Percentiles rank a stretch among this genome's conserved stretches.
phyloP scores from a whole-genome alignment of 1,140 invertebrate species.

The Philopotamus ludificatus region DNA sequence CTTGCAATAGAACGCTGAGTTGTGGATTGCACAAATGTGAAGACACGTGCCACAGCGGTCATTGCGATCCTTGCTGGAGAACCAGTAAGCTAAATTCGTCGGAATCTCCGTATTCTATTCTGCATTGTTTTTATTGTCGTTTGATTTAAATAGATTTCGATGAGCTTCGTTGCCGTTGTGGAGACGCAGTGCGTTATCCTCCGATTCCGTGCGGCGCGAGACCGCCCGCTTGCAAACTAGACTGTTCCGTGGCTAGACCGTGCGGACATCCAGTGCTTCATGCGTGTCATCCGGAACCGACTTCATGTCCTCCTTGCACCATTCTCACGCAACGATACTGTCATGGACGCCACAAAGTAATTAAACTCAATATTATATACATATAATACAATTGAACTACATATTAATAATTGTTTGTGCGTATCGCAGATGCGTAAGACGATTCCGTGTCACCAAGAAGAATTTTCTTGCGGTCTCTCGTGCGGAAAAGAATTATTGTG shows the following conservation, averaged over 20 bases:
- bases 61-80: slow-evolving; percentile 79
- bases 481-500: slow-evolving; percentile 79
- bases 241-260: slow-evolving; percentile 73
- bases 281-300: slow-evolving; percentile 54
- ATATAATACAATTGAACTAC: too few relatives aligned
- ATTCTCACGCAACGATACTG: slow-evolving; percentile 85
- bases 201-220: slow-evolving; percentile 89
- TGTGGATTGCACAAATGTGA: slow-evolving; percentile 89
- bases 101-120: background rate
- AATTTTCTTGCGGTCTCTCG: slow-evolving; percentile 85
- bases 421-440: slow-evolving; percentile 67
- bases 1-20: slow-evolving; percentile 76
- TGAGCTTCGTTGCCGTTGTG: slow-evolving; percentile 90
- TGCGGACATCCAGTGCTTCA: slow-evolving; percentile 83
- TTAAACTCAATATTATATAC: background rate
- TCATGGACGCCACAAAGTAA: slow-evolving; percentile 83
- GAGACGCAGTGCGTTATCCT: slow-evolving; percentile 79
- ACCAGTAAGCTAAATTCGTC: slow-evolving; percentile 63
- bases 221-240: slow-evolving; percentile 73
- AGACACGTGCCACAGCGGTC: slow-evolving; percentile 83
- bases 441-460: slow-evolving; percentile 84
- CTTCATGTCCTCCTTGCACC: slow-evolving; percentile 89
- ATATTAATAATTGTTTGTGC: too few relatives aligned
- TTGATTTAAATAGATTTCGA: slow-evolving; percentile 82
- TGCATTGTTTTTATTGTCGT: slow-evolving; percentile 9